Percentiles rank a stretch among this genome's conserved stretches.
These are phyloP conservation scores for Sipha flava DNA, from an alignment of 1,140 invertebrate genomes.

Conservation along the genomic window DNA sequence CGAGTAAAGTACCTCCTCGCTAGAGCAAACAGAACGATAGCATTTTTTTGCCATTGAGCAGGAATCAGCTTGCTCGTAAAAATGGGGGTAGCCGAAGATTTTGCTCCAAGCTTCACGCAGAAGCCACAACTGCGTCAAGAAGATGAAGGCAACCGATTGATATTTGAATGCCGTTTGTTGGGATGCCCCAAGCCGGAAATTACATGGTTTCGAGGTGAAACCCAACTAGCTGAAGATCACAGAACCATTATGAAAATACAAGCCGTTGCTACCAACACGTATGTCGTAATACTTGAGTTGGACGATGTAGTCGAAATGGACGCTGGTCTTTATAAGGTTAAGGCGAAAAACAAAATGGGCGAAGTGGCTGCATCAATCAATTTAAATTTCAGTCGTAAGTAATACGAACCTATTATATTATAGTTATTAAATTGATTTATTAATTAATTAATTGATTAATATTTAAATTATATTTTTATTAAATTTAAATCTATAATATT, in stretches of 20 bases:
- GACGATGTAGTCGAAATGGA: constrained; percentile 93
- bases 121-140: constrained; percentile 92
- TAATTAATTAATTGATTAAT: no score
- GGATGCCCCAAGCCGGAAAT: constrained; percentile 83
- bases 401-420: no score
- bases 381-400: constrained; percentile 97
- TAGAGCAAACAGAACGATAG: constrained; percentile 45
- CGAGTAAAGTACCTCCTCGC: constrained; percentile 39
- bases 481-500: no score
- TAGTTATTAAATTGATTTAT: no score
- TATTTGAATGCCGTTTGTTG: constrained; percentile 88
- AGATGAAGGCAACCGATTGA: constrained; percentile 88
- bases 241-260: constrained; percentile 79
- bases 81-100: constrained; percentile 82
- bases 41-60: background rate
- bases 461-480: no score
- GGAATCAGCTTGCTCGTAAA: no score
- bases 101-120: constrained; percentile 93
- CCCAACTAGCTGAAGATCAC: constrained; percentile 66
- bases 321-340: constrained; percentile 94
- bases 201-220: constrained; percentile 82
- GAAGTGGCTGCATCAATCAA: constrained; percentile 97
- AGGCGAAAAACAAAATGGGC: constrained; percentile 94
- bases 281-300: constrained; percentile 81
- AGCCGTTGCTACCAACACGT: constrained; percentile 74